phyloP scores from a whole-genome alignment of 2,797 vertebrate species.

The Lophius americanus region DNA sequence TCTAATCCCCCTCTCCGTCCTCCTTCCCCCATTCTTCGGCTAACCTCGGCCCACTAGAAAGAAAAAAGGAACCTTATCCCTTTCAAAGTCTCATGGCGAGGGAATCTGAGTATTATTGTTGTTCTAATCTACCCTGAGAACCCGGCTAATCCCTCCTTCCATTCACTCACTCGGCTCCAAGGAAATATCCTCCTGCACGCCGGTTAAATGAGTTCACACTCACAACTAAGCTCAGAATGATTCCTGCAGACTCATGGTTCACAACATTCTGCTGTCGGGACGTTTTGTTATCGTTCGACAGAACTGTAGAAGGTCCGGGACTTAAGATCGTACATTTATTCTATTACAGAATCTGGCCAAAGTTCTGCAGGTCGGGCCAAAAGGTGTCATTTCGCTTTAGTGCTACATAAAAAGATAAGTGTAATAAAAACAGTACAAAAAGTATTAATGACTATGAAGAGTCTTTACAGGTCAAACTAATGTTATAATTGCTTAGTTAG shows the following conservation, averaged over 20 bases:
- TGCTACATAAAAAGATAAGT: background rate
- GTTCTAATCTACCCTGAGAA: slow-evolving; percentile 67
- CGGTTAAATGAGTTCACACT: slow-evolving; percentile 24
- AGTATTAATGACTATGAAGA: background rate
- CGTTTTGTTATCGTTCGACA: slow-evolving; percentile 1
- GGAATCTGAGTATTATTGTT: slow-evolving; percentile 61
- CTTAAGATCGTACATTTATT: background rate
- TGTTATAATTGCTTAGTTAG: background rate
- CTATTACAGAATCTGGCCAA: no score
- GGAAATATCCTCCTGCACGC: slow-evolving; percentile 32
- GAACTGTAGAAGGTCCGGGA: background rate
- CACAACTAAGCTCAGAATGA: slow-evolving; percentile 6
- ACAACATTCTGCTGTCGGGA: background rate
- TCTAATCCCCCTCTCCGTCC: background rate
- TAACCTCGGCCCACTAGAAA: slow-evolving; percentile 40
- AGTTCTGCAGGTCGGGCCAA: background rate
- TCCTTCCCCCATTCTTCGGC: background rate
- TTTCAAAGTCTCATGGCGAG: slow-evolving; percentile 39
- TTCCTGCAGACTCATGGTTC: no score
- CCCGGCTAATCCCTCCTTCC: slow-evolving; percentile 53
- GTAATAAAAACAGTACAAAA: no score
- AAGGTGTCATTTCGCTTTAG: background rate
- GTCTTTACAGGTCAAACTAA: no score
- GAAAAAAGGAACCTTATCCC: slow-evolving; percentile 12
- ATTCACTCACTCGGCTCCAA: slow-evolving; percentile 39